Base-by-base conservation (phyloP, 1,140 invertebrate genomes). In the Cyrtorhinus lividipennis region DNA sequence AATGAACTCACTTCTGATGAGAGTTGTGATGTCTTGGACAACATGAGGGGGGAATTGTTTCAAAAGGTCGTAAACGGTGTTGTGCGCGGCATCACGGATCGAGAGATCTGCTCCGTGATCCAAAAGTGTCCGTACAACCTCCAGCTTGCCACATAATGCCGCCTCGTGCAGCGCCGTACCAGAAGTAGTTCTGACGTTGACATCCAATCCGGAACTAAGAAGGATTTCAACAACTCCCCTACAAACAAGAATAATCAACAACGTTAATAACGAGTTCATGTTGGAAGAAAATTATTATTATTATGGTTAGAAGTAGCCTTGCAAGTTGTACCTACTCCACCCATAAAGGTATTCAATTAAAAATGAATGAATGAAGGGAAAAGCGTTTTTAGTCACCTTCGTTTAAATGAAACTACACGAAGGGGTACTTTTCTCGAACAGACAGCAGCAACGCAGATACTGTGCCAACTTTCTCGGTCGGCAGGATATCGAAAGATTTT, bases 151-250 rank as follows among this genome's bases (percentile, higher is more conserved):
- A 75, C 87, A 95, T 3, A 95, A 79, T 0, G 92, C 92, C 1
- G 94, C 94, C 71, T 97, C 92, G 76, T 98, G 95, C 64, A 98
- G 79, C 0, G 94, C 91, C 1, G 91, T 94, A 0, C 95, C 95
- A 24, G 84, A 82, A 58, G 84, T 81, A 1, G 93, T 95, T 66
- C 88, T 77, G 0, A 89, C 81, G 73, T 98, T 95, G 0, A 95
- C 88, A 71, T 91, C 84, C 67, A 95, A 85, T 1, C 92, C 93
- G 38, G 89, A 86, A 20, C 84, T 79, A 46, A 95, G 75, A 2
- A 97, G 77, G 0, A 86, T 80, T 67, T 85, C 83, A 26, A 96
- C 91, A 15, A 95, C 90, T 38, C 84, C 81, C 75, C 88, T 90
- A 73, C 64, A 57, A 66, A 67, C 56, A 68, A 62, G 53, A 25